Evolutionary conservation across 2,113 vertebrate genomes (phyloP).

Genomic region (Eonycteris spelaea): DNA sequence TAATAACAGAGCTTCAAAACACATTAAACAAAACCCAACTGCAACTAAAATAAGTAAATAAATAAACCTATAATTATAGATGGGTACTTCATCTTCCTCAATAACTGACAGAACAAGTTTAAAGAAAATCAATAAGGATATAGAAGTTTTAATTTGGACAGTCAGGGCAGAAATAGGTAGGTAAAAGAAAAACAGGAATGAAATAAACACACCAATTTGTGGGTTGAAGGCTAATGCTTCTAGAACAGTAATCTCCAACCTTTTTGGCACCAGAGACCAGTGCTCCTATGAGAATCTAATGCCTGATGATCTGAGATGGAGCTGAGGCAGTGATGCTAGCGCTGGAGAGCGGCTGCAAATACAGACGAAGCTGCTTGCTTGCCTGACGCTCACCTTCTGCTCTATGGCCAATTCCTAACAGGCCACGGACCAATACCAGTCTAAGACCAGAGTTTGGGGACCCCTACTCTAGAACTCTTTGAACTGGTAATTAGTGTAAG

Average conservation of each 20-base stretch:
- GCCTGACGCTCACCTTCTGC: no score
- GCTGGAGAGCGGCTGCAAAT: no score
- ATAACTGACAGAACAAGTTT: neutral
- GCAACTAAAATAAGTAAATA: neutral
- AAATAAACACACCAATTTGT: neutral
- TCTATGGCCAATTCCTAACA: no score
- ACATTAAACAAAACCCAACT: neutral
- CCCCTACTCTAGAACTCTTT: neutral
- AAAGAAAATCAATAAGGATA: neutral
- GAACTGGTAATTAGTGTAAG: neutral
- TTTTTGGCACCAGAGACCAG: no score
- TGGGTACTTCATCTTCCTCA: neutral
- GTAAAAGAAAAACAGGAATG: neutral
- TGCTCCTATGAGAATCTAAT: no score
- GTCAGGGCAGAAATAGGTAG: neutral
- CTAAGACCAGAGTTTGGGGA: no score
- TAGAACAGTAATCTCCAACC: no score
- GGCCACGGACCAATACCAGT: no score
- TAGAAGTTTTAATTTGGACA: neutral
- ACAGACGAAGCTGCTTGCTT: no score
- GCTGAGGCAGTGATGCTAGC: no score
- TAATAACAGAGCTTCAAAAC: neutral
- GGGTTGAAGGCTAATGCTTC: neutral
- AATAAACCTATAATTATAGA: neutral
- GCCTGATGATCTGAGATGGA: no score